Percentiles rank a stretch among this genome's conserved stretches.
phyloP scores from a whole-genome alignment of 2,113 vertebrate species.

The Sula dactylatra region DNA sequence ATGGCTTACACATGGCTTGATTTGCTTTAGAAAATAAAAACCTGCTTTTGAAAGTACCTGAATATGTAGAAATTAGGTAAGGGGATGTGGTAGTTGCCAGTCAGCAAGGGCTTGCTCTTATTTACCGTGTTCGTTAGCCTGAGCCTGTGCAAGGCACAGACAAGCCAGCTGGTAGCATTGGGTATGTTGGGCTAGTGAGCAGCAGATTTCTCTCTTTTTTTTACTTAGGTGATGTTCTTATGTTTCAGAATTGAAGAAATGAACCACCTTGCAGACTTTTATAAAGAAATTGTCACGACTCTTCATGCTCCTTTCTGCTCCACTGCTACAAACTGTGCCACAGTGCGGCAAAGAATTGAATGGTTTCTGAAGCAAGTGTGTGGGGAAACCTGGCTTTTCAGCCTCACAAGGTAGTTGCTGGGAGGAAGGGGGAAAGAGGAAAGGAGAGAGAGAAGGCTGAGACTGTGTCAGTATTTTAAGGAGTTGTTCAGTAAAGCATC shows the following conservation, averaged over 20 bases:
- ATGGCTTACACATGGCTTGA: fast-evolving
- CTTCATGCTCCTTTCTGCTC: background rate
- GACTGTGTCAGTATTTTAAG: background rate
- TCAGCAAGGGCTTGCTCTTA: background rate
- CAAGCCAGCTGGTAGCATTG: background rate
- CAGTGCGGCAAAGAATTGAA: background rate
- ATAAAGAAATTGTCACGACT: background rate
- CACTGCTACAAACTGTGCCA: background rate
- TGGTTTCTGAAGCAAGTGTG: background rate
- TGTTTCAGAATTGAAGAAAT: background rate
- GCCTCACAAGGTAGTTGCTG: background rate
- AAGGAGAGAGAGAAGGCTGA: background rate
- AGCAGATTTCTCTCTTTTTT: background rate
- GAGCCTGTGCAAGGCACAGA: background rate
- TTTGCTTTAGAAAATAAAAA: background rate
- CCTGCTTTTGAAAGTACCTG: background rate
- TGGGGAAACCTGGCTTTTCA: background rate
- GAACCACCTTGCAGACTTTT: background rate
- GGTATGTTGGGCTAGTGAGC: background rate
- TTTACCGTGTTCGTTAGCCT: background rate
- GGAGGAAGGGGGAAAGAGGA: background rate
- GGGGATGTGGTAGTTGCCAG: background rate
- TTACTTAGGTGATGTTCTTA: background rate
- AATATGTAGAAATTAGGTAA: background rate
- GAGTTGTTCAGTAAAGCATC: background rate